These are phyloP conservation scores for Sardinella longiceps DNA, from an alignment of 2,797 vertebrate species.

Conservation along the genomic window DNA sequence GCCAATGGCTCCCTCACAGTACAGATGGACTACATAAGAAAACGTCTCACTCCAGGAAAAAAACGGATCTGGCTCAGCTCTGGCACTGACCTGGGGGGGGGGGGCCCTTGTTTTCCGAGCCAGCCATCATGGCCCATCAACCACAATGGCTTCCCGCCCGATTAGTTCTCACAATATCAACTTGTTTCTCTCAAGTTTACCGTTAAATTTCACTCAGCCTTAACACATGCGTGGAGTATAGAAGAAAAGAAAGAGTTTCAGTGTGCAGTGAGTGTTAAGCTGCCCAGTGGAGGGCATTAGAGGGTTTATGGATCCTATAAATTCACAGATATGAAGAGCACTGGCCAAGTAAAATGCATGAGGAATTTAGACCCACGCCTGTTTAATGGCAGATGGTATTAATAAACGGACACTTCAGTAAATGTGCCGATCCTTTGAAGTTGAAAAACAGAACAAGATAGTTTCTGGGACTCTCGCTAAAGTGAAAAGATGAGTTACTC, in stretches of 20 bases:
- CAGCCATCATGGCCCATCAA: background rate
- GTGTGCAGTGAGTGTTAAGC: background rate
- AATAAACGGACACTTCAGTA: constrained; percentile 25
- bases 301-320: constrained; percentile 32
- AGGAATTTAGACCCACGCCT: constrained; percentile 7
- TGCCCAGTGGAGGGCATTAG: constrained; percentile 17
- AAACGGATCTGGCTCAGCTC: background rate
- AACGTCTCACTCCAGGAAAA: background rate
- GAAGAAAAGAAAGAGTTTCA: constrained; percentile 19
- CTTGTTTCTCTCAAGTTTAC: constrained; percentile 14
- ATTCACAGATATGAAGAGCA: background rate
- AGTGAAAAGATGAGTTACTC: background rate
- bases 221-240: background rate
- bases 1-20: background rate
- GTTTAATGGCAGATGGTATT: constrained; percentile 31
- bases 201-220: constrained; percentile 32
- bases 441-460: background rate
- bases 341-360: constrained; percentile 39
- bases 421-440: constrained; percentile 20
- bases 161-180: constrained; percentile 8
- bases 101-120: background rate
- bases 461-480: background rate
- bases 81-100: background rate
- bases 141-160: background rate
- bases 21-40: background rate